Evolutionary conservation across 2,113 vertebrate species (phyloP).

Genomic region (Notarius quadriscutis): DNA sequence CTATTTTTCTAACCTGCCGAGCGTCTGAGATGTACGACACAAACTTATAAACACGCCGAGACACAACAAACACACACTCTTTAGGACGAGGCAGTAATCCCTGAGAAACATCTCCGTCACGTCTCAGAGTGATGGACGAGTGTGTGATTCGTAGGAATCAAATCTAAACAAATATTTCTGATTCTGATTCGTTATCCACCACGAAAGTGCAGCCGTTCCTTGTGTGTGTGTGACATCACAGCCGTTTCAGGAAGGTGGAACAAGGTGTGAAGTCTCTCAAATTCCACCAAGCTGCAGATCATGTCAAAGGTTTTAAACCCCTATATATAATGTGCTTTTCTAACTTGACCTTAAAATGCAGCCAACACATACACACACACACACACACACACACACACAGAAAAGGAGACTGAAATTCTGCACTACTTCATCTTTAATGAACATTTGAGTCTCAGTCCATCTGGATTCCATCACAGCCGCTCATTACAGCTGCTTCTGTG

Average conservation of each 20-base stretch:
- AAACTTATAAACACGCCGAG: slow-evolving; percentile 60
- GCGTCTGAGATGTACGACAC: slow-evolving; percentile 65
- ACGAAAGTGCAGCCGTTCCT: not conserved
- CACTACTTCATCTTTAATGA: slow-evolving; percentile 48
- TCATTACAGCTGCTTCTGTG: slow-evolving; percentile 47
- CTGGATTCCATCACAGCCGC: slow-evolving; percentile 72
- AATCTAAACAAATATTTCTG: not conserved
- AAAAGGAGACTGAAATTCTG: not conserved
- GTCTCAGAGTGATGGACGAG: slow-evolving; percentile 34
- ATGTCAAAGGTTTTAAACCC: slow-evolving; percentile 47
- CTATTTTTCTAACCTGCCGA: slow-evolving; percentile 74
- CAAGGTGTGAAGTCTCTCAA: slow-evolving; percentile 57
- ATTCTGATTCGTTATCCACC: not conserved
- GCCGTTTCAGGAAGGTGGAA: slow-evolving; percentile 13
- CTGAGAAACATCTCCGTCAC: slow-evolving; percentile 54
- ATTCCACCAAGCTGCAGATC: slow-evolving; percentile 52
- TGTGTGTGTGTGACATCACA: not conserved
- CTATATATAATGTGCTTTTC: slow-evolving; percentile 31
- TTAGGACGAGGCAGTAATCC: slow-evolving; percentile 36
- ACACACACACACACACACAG: slow-evolving; percentile 19
- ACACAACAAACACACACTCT: slow-evolving; percentile 35
- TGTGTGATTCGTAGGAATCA: not conserved
- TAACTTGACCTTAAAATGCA: slow-evolving; percentile 17
- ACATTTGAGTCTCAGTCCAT: slow-evolving; percentile 61
- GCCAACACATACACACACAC: not conserved